Base-by-base conservation (phyloP, 2,113 vertebrate species). In the Toxotes chatareus region DNA sequence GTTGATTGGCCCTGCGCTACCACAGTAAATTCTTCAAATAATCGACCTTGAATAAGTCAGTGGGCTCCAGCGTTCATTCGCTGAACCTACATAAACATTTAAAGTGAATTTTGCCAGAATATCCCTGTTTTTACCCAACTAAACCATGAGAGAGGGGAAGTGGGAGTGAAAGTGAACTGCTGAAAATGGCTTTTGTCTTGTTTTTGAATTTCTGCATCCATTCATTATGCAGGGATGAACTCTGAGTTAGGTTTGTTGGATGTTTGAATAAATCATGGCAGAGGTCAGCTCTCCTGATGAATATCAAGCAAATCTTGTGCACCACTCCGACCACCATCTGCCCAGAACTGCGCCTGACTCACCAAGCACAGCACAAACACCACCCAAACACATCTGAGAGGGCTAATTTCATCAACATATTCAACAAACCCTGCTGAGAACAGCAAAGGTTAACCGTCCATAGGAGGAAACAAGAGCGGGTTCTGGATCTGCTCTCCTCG, bases 391-490 rank as follows among this genome's bases (percentile, higher is more conserved):
- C 79, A 83, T 84, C 88, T 69, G 44, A 83, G 82, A 79, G 64
- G 86, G 86, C 91, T 95, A 95, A 96, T 96, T 95, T 94, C 94
- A 96, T 96, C 93, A 96, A 84, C 93, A 95, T 96, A 96, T 96
- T 94, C 94, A 95, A 79, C 83, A 91, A 85, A 71, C 56, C 66
- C 38, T 7, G 73, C 83, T 73, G 64, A 62, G 76, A 79, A 70
- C 56, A 16, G 74, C 57, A 94, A 94, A 93, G 90, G 93, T 93
- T 92, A 94, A 80, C 71, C 31, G 55, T 74, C 72, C 61, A 82
- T 82, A 57, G 70, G 61, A 86, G 86, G 85, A 84, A 87, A 92
- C 80, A 76, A 63, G 86, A 89, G 68, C 76, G n/a, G 75, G 19
- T 84, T 80, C 44, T 73, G 72, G 72, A 76, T 76, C 73, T 38